Evolutionary conservation across 1,140 invertebrate species (phyloP).

Genomic region (Brachionus plicatilis): DNA sequence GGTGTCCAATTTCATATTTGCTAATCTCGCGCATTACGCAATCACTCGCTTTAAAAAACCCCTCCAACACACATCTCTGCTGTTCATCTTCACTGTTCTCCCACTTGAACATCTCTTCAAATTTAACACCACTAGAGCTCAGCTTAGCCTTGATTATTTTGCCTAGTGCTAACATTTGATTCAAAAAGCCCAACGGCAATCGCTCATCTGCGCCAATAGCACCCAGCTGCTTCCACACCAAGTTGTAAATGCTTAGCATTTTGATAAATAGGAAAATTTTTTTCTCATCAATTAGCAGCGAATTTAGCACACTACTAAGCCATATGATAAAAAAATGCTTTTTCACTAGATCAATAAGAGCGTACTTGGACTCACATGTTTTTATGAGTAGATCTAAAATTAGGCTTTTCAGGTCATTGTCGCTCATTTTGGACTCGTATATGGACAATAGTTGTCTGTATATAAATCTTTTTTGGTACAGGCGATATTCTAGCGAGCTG

Average conservation of each 20-base stretch:
- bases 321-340: slow-evolving; percentile 46
- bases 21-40: background rate
- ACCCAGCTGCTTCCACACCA: background rate
- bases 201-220: background rate
- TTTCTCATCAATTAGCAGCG: background rate
- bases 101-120: background rate
- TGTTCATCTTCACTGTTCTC: background rate
- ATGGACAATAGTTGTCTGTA: slow-evolving; percentile 62
- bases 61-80: background rate
- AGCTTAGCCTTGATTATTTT: background rate
- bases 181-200: slow-evolving; percentile 17
- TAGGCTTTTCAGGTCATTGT: slow-evolving; percentile 41
- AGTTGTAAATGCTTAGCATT: background rate
- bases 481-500: slow-evolving; percentile 59
- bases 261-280: background rate
- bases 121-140: background rate
- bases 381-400: slow-evolving; percentile 44
- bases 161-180: background rate
- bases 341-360: slow-evolving; percentile 45
- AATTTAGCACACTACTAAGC: slow-evolving; percentile 42
- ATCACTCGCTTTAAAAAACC: background rate
- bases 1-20: background rate
- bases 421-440: slow-evolving; percentile 52
- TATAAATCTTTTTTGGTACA: slow-evolving; percentile 60
- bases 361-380: slow-evolving; percentile 44